These are phyloP conservation scores for Misgurnus anguillicaudatus DNA, from an alignment of 2,113 vertebrate species.

Conservation along the genomic window DNA sequence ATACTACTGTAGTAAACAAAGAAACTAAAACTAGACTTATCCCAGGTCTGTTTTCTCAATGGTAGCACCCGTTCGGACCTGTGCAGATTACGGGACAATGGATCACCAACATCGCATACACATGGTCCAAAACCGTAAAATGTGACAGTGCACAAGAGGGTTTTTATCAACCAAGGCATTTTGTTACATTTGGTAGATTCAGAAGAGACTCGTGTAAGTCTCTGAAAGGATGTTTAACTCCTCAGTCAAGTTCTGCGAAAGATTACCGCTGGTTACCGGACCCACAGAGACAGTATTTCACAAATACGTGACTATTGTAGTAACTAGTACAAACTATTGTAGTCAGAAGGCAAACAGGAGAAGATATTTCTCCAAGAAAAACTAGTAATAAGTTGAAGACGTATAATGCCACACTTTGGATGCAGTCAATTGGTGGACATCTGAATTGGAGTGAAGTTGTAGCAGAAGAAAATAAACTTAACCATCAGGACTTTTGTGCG, in stretches of 20 bases:
- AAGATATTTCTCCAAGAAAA: conserved; percentile 19
- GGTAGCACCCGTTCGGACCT: conserved; percentile 28
- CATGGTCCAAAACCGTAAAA: not conserved
- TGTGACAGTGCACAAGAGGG: not conserved
- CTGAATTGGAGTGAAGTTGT: conserved; percentile 42
- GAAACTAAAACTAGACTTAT: conserved; percentile 28
- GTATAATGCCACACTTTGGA: conserved; percentile 43
- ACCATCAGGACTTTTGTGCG: conserved; percentile 62
- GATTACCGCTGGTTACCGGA: conserved; percentile 7
- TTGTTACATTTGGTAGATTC: conserved; percentile 23
- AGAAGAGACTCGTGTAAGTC: not conserved
- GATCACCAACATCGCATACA: not conserved
- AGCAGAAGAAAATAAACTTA: conserved; percentile 53
- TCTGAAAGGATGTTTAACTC: conserved; percentile 6
- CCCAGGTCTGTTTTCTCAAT: conserved; percentile 39
- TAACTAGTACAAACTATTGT: conserved; percentile 33
- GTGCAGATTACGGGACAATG: not conserved
- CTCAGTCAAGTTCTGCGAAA: conserved; percentile 36
- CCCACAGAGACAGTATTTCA: conserved; percentile 16
- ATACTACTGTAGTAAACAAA: too few relatives aligned
- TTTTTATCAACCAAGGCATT: conserved; percentile 30
- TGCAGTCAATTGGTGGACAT: conserved; percentile 60
- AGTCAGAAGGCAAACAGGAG: conserved; percentile 33
- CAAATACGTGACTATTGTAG: conserved; percentile 6
- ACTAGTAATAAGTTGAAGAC: conserved; percentile 15